phyloP scores from a whole-genome alignment of 2,797 vertebrate genomes.

The Acanthornis magna region DNA sequence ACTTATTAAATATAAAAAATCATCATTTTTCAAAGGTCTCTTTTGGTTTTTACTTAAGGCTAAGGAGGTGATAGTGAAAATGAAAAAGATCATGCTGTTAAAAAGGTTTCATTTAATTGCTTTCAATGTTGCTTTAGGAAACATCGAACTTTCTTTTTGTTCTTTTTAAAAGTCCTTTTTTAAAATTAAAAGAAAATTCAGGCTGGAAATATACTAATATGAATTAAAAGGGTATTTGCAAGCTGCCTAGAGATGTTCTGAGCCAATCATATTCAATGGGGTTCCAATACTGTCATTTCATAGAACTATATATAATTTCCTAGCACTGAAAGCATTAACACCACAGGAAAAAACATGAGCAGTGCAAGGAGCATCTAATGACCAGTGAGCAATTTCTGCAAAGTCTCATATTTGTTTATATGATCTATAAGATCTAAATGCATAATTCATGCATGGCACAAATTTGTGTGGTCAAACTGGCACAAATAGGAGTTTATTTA shows the following conservation, averaged over 20 bases:
- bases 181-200: conserved; percentile 66
- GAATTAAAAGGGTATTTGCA: conserved; percentile 63
- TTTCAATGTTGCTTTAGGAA: conserved; percentile 76
- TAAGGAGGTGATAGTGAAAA: conserved; percentile 66
- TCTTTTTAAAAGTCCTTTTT: conserved; percentile 47
- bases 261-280: conserved; percentile 32
- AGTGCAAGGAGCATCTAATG: background rate
- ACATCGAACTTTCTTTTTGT: conserved; percentile 61
- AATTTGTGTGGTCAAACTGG: background rate
- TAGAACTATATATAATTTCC: background rate
- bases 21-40: conserved; percentile 73
- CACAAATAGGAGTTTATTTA: background rate
- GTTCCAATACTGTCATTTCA: conserved; percentile 24
- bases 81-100: conserved; percentile 67
- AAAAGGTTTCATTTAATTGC: conserved; percentile 75
- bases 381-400: background rate
- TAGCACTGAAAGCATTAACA: background rate
- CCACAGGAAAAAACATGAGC: conserved; percentile 16
- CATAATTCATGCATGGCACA: background rate
- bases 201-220: conserved; percentile 55
- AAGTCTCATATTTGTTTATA: background rate
- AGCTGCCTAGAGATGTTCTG: conserved; percentile 44
- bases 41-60: conserved; percentile 74
- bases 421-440: background rate
- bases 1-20: conserved; percentile 74